A percentile compares a stretch with the other conserved stretches of the same genome.
Conservation (phyloP, 2,797 vertebrate genomes). For the Knipowitschia caucasica region DNA sequence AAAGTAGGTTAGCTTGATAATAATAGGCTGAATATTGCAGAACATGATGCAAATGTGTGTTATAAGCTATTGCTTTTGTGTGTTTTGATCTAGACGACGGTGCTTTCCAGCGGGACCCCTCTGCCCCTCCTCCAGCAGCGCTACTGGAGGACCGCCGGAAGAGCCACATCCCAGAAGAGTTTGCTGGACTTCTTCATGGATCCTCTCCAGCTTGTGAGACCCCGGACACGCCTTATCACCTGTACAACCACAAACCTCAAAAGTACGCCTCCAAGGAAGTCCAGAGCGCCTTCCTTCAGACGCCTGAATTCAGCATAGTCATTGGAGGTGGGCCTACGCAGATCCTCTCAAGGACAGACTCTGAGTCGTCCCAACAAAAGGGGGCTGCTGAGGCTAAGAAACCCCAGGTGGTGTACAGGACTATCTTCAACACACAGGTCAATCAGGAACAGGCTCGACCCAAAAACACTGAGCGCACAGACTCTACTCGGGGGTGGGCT, state of each 20-base stretch:
- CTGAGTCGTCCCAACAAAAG: constrained; percentile 56
- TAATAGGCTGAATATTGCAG: constrained; percentile 8
- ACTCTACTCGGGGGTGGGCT: constrained; percentile 43
- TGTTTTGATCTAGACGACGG: constrained; percentile 57
- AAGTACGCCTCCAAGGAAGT: constrained; percentile 64
- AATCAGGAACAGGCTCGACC: constrained; percentile 71
- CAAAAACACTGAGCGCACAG: constrained; percentile 34
- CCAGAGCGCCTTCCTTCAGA: constrained; percentile 65
- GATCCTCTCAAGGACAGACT: constrained; percentile 63
- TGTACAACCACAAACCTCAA: constrained; percentile 79
- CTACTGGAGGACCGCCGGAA: constrained; percentile 77
- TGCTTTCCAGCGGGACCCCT: constrained; percentile 47
- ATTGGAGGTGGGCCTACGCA: constrained; percentile 44
- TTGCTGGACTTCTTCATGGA: constrained; percentile 92
- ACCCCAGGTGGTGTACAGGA: constrained; percentile 90
- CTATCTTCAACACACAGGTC: constrained; percentile 88
- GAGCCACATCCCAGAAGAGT: constrained; percentile 86
- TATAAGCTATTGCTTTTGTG: constrained; percentile 15
- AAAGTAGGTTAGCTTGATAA: constrained; percentile 2
- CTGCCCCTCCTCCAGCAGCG: constrained; percentile 37
- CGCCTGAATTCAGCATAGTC: constrained; percentile 65
- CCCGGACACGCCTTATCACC: constrained; percentile 90
- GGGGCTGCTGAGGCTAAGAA: constrained; percentile 73
- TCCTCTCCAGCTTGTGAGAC: constrained; percentile 92
- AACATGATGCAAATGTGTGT: constrained; percentile 6